A percentile compares a stretch with the other conserved stretches of the same genome.
phyloP scores from a whole-genome alignment of 2,888 invertebrate genomes.

The Drosophila tanythrix region DNA sequence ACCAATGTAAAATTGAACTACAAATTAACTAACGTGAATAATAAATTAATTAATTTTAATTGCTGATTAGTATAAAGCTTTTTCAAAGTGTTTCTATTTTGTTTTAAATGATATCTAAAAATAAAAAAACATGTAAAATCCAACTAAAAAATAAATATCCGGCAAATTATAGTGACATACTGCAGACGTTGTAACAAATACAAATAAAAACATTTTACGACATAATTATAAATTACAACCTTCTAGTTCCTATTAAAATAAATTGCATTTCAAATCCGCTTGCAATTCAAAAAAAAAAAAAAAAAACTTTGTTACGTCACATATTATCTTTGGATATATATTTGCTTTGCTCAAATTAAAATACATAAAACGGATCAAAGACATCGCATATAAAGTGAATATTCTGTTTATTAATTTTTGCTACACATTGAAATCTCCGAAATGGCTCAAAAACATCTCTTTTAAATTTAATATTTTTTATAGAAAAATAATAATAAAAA shows the following conservation, averaged over 20 bases:
- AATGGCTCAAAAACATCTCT: not conserved
- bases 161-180: not conserved
- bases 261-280: not conserved
- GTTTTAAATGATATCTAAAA: not conserved
- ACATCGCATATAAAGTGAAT: not conserved
- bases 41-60: not conserved
- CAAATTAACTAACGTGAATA: not conserved
- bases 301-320: not conserved
- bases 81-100: not conserved
- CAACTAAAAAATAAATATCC: not conserved
- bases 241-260: not conserved
- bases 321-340: not conserved
- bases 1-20: not conserved
- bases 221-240: not conserved
- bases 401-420: not conserved
- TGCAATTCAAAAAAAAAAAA: not conserved
- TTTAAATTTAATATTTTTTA: not conserved
- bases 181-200: not conserved
- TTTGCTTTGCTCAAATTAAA: not conserved
- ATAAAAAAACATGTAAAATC: not conserved
- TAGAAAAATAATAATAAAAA: not conserved
- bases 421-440: not conserved
- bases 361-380: not conserved
- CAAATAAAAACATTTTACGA: not conserved
- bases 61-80: not conserved